These are phyloP conservation scores for Trachelus iudaicus DNA, from an alignment of 2,888 invertebrate species.

Conservation along the genomic window DNA sequence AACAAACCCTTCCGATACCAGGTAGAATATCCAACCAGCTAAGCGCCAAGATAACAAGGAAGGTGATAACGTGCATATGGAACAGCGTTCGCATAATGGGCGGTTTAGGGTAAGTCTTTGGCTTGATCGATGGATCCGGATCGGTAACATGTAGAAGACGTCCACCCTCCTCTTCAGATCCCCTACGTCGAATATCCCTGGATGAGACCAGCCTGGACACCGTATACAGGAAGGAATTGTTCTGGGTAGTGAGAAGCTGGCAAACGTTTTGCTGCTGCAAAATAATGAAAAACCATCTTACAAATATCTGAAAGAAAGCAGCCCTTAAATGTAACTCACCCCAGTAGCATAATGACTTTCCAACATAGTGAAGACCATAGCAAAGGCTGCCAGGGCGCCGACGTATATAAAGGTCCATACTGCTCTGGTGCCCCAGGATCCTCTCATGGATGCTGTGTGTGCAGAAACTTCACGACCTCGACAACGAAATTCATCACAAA, in stretches of 20 bases:
- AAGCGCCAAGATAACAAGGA: constrained; percentile 63
- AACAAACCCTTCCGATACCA: constrained; percentile 66
- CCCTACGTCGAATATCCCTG: constrained; percentile 59
- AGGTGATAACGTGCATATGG: constrained; percentile 67
- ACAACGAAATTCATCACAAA: constrained; percentile 73
- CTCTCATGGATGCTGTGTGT: constrained; percentile 46
- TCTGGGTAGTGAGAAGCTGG: constrained; percentile 53
- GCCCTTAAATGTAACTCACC: constrained; percentile 48
- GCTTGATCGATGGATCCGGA: constrained; percentile 56
- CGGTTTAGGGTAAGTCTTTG: constrained; percentile 56
- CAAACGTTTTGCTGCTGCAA: constrained; percentile 51
- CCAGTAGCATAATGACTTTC: constrained; percentile 62
- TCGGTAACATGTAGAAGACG: constrained; percentile 58
- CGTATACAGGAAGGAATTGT: constrained; percentile 65
- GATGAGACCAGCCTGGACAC: constrained; percentile 68
- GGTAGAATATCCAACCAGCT: constrained; percentile 70
- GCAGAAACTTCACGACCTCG: constrained; percentile 65
- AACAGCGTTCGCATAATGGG: constrained; percentile 53
- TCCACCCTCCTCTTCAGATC: constrained; percentile 55
- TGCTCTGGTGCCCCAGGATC: constrained; percentile 68
- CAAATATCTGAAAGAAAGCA: constrained; percentile 32
- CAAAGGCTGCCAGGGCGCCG: constrained; percentile 68
- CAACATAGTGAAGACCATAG: constrained; percentile 68
- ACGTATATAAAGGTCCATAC: constrained; percentile 71
- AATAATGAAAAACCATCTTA: constrained; percentile 25